phyloP scores from a whole-genome alignment of 2,113 vertebrate genomes.

The Cricetomys ansorgei region DNA sequence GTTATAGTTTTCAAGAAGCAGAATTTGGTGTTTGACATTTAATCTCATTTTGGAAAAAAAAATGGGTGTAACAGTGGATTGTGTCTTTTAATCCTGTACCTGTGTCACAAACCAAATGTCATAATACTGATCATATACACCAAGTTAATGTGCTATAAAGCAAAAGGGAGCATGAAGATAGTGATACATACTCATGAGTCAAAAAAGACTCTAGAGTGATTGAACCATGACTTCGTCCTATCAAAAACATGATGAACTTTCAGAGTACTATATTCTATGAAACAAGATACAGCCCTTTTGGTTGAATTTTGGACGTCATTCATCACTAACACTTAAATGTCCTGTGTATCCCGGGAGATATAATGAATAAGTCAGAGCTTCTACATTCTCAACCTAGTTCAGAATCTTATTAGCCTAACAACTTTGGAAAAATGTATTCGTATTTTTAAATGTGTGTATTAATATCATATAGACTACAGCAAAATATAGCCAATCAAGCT shows the following conservation, averaged over 20 bases:
- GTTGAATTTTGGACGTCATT: not conserved
- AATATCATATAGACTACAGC: not conserved
- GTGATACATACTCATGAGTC: not conserved
- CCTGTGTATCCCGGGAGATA: not conserved
- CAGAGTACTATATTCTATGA: not conserved
- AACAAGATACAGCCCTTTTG: not conserved
- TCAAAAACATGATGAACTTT: not conserved
- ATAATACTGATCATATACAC: not conserved
- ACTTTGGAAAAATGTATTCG: not conserved
- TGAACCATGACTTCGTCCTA: not conserved
- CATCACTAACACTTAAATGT: not conserved
- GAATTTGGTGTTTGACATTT: not conserved
- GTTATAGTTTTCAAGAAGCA: not conserved
- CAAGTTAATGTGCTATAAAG: too few relatives aligned
- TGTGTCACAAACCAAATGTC: not conserved
- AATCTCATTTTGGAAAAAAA: not conserved
- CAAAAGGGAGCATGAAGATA: not conserved
- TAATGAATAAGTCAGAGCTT: not conserved
- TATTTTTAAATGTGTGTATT: not conserved
- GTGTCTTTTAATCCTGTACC: not conserved
- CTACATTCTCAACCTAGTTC: not conserved
- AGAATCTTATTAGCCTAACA: not conserved
- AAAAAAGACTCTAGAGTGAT: not conserved
- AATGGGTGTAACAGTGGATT: not conserved
- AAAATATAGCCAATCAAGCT: not conserved